Conservation (phyloP, 2,797 vertebrate genomes). For the Danio albolineatus region DNA sequence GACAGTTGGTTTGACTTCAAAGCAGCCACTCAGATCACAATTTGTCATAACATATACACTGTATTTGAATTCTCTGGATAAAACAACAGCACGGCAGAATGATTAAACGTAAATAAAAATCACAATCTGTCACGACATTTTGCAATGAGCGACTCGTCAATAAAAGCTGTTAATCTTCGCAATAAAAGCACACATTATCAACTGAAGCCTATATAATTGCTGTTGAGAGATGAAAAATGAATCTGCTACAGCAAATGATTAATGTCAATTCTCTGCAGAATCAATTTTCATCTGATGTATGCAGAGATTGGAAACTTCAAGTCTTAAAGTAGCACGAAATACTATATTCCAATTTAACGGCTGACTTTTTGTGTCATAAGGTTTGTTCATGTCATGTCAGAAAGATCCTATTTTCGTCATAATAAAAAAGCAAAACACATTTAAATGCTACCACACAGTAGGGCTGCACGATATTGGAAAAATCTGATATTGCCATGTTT, state of each 20-base stretch:
- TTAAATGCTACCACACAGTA: too few species aligned
- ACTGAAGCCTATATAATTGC: neutral
- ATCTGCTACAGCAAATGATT: neutral
- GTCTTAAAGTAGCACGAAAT: neutral
- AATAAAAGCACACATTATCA: neutral
- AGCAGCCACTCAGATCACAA: constrained; percentile 61
- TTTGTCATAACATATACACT: neutral
- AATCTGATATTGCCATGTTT: too few species aligned
- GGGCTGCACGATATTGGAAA: too few species aligned
- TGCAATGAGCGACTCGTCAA: neutral
- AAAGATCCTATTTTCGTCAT: too few species aligned
- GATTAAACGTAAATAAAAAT: neutral
- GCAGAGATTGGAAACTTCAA: neutral
- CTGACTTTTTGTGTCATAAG: neutral
- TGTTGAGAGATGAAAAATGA: neutral
- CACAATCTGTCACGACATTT: neutral
- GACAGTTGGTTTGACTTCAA: constrained; percentile 73
- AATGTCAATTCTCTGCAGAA: neutral
- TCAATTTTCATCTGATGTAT: neutral
- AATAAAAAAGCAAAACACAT: too few species aligned
- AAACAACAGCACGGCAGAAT: neutral
- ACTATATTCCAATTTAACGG: neutral
- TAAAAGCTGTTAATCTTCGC: too few species aligned
- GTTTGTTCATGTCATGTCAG: neutral
- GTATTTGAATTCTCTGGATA: neutral